Base-by-base conservation (phyloP, 2,888 invertebrate genomes). In the Patella pellucida region DNA sequence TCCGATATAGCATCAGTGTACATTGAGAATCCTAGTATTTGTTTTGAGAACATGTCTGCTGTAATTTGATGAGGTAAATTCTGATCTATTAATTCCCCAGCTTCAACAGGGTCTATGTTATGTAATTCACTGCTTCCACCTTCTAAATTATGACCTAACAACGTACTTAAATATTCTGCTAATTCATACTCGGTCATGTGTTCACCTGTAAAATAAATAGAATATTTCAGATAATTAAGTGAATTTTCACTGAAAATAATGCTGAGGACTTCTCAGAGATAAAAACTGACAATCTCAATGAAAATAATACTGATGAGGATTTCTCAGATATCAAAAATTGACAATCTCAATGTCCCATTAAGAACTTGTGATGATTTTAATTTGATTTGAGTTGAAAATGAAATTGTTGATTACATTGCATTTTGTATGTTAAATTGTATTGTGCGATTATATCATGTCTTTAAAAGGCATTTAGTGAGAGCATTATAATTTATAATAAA, bases 181-280 rank as follows among this genome's bases (percentile, higher is more conserved):
- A 91, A 80, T 78, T 91, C 91, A 76, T 87, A 85, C 75, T 91
- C 91, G 16, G 89, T 90, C 89, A 91, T 90, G 77, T 89, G 90
- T 78, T 91, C 91, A 67, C 91, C 91, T 90, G 81, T 7, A 81
- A 76, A 14, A 69, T 16, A 72, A 69, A 62, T 15, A 73, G 4
- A 27, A 23, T 51, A 41, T 41, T 41, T 9, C 41, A 41, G 41
- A 41, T 41, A 19, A 71, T 67, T 14, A 4, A 7, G 9, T n/a
- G 19, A 16, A 16, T 68, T 15, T 27, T 68, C 12, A 4, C 1
- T 14, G 23, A n/a, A 68, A 68, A 15, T 14, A 19, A 19, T 15
- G 56, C 52, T n/a, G 4, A 69, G 51, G 19, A 31, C 4, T 15
- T 7, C 16, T 68, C 5, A 68, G 7, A 16, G 41, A 15, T 68